Conservation (phyloP, 1,140 invertebrate genomes). For the Drosophila rhopaloa region DNA sequence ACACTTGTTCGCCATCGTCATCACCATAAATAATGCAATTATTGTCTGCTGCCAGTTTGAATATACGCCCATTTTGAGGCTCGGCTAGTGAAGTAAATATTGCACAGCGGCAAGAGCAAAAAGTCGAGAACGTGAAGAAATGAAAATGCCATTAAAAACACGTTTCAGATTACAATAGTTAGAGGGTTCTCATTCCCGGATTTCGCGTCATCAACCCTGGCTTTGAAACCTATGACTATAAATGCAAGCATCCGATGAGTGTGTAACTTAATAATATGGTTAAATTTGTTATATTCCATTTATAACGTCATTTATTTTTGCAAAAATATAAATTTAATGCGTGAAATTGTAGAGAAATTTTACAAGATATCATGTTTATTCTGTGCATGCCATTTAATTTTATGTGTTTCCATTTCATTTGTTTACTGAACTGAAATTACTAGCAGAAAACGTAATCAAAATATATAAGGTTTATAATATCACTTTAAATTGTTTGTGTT, state of each 20-base stretch:
- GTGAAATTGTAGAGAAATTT: background rate
- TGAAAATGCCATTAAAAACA: slow-evolving; percentile 72
- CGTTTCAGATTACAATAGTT: slow-evolving; percentile 62
- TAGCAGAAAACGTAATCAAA: too few species aligned
- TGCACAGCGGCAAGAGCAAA: slow-evolving; percentile 17
- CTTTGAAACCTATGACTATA: slow-evolving; percentile 20
- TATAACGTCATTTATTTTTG: background rate
- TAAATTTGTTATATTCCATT: background rate
- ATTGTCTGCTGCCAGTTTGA: slow-evolving; percentile 78
- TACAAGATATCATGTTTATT: background rate
- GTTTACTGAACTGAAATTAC: background rate
- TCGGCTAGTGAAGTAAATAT: slow-evolving; percentile 52
- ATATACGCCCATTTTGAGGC: slow-evolving; percentile 62
- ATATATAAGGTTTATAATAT: too few species aligned
- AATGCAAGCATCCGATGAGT: slow-evolving; percentile 2
- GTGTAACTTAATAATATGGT: slow-evolving; percentile 11
- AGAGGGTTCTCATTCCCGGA: slow-evolving; percentile 6
- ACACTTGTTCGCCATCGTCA: slow-evolving; percentile 50
- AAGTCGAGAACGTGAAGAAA: slow-evolving; percentile 9
- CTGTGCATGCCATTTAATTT: background rate
- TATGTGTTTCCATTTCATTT: background rate
- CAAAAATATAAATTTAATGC: background rate
- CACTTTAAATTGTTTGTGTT: too few species aligned
- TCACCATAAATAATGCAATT: slow-evolving; percentile 82
- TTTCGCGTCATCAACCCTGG: slow-evolving; percentile 20